phyloP scores from a whole-genome alignment of 1,140 invertebrate genomes.

The Bathynomus jamesi region DNA sequence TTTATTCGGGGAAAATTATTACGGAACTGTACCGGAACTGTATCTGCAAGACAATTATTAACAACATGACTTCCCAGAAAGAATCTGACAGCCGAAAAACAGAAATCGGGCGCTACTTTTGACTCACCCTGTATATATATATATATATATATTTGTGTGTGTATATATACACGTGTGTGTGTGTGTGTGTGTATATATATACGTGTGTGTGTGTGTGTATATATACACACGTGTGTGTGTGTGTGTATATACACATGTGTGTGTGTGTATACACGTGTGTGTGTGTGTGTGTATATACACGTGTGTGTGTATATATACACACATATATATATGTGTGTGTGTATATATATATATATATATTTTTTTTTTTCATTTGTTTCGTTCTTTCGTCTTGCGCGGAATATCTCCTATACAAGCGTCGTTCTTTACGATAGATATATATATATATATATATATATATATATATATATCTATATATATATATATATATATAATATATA shows the following conservation, averaged over 20 bases:
- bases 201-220: not conserved
- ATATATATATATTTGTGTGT: not conserved
- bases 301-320: not conserved
- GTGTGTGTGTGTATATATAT: not conserved
- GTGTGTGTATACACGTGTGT: not conserved
- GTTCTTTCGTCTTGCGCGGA: too few species aligned
- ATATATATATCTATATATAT: too few species aligned
- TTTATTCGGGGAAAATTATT: too few species aligned
- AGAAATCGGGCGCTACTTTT: not conserved
- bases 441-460: too few species aligned
- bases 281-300: not conserved
- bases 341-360: not conserved
- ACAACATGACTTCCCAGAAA: not conserved
- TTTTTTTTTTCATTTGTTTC: too few species aligned
- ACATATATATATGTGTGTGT: not conserved
- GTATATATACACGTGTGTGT: not conserved
- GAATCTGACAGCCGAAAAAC: not conserved
- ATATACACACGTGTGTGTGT: not conserved
- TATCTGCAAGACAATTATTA: not conserved
- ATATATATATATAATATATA: too few species aligned
- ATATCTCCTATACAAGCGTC: too few species aligned
- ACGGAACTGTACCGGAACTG: too few species aligned
- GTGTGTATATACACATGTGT: not conserved
- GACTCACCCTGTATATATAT: not conserved
- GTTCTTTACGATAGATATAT: too few species aligned